Evolutionary conservation across 2,888 invertebrate genomes (phyloP).

Genomic region (Acleris sparsana): DNA sequence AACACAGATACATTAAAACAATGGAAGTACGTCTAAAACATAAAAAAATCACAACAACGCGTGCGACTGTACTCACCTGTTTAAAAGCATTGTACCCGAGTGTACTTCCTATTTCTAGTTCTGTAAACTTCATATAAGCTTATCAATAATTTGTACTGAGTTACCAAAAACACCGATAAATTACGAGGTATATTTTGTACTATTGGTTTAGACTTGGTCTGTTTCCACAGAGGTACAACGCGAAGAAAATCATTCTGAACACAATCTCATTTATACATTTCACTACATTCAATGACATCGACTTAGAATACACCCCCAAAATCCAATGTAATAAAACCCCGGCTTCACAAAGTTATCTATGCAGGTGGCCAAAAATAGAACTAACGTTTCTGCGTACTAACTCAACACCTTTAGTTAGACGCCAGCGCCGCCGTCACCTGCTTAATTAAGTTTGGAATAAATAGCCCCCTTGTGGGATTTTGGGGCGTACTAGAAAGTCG

Average conservation of each 20-base stretch:
- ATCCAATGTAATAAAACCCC: constrained; percentile 58
- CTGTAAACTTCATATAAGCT: constrained; percentile 62
- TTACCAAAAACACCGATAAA: constrained; percentile 71
- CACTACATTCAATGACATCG: constrained; percentile 71
- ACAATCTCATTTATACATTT: constrained; percentile 67
- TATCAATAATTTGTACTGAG: constrained; percentile 81
- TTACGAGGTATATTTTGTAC: constrained; percentile 73
- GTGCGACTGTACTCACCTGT: constrained; percentile 74
- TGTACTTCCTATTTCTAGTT: constrained; percentile 47
- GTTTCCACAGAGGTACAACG: constrained; percentile 72
- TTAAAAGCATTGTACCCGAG: constrained; percentile 73
- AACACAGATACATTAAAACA: constrained; percentile 16
- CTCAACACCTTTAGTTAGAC: constrained; percentile 10
- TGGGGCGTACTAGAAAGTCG: constrained; percentile 53
- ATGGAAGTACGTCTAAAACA: constrained; percentile 15
- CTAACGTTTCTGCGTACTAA: not conserved
- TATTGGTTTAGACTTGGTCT: constrained; percentile 56
- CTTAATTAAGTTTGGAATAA: constrained; percentile 52
- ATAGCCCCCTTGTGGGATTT: constrained; percentile 62
- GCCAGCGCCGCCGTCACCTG: constrained; percentile 4
- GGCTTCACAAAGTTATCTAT: constrained; percentile 48
- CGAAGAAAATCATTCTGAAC: constrained; percentile 68
- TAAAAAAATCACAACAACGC: constrained; percentile 33
- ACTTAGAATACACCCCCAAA: constrained; percentile 51
- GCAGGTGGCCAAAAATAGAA: constrained; percentile 11